Percentiles rank a stretch among this genome's conserved stretches.
Evolutionary conservation across 2,888 invertebrate genomes (phyloP).

Genomic region (Ennomos erosarius): DNA sequence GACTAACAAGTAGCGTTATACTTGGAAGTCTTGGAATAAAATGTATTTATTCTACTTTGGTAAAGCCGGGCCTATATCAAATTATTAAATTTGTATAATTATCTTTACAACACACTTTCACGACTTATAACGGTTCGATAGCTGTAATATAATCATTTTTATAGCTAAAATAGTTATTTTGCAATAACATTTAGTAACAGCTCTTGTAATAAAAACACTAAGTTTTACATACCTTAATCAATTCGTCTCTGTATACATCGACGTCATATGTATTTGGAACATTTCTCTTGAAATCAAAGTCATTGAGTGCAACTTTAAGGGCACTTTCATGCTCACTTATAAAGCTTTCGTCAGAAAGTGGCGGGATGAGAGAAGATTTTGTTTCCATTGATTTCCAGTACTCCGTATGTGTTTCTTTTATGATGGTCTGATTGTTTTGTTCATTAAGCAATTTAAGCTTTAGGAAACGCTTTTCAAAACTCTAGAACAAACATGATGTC

Average conservation of each 20-base stretch:
- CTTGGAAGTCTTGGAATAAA: too few species aligned
- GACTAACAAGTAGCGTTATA: too few species aligned
- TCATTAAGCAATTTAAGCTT: background rate
- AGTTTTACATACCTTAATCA: background rate
- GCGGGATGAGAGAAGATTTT: background rate
- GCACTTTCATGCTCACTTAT: background rate
- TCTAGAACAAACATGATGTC: background rate
- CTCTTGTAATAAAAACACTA: too few species aligned
- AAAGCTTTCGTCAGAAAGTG: background rate
- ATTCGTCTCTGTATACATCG: background rate
- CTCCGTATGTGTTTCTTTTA: background rate
- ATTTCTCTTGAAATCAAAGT: background rate
- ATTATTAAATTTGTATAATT: too few species aligned
- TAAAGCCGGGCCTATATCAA: too few species aligned
- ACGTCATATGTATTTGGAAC: background rate
- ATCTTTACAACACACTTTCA: too few species aligned
- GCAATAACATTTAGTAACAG: too few species aligned
- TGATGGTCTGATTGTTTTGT: background rate
- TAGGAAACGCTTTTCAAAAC: background rate
- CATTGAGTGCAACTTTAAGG: background rate
- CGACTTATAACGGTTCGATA: too few species aligned
- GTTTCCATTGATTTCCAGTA: background rate
- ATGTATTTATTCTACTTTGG: too few species aligned
- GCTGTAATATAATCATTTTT: too few species aligned
- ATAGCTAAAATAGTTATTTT: too few species aligned